These are phyloP conservation scores for Speoplatyrhinus poulsoni DNA, from an alignment of 2,113 vertebrate genomes.

Conservation along the genomic window DNA sequence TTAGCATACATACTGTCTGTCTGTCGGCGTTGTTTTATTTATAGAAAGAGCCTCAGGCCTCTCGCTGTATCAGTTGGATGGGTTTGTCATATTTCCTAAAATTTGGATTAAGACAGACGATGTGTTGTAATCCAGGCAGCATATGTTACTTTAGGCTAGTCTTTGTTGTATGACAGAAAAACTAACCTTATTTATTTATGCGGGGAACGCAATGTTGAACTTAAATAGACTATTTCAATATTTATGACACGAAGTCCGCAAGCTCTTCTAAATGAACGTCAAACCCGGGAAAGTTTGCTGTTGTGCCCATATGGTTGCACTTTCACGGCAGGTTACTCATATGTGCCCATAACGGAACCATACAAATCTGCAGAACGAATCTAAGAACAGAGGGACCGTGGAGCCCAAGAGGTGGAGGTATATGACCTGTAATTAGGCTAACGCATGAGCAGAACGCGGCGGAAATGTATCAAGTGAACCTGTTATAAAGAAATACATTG, in stretches of 20 bases:
- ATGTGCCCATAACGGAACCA: constrained; percentile 60
- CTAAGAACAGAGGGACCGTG: constrained; percentile 32
- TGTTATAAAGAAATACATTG: constrained; percentile 24
- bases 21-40: constrained; percentile 59
- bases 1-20: constrained; percentile 49
- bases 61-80: background rate
- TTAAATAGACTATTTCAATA: constrained; percentile 55
- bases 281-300: constrained; percentile 66
- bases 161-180: constrained; percentile 19
- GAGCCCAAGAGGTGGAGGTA: constrained; percentile 50
- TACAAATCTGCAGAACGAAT: constrained; percentile 70
- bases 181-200: constrained; percentile 48
- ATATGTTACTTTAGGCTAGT: background rate
- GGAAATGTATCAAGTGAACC: constrained; percentile 32
- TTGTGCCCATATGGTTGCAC: constrained; percentile 74
- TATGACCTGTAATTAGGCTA: constrained; percentile 70
- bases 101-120: constrained; percentile 11
- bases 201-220: constrained; percentile 58
- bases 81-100: constrained; percentile 4
- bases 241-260: constrained; percentile 63
- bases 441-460: constrained; percentile 58
- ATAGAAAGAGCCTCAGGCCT: constrained; percentile 55
- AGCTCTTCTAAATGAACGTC: constrained; percentile 55
- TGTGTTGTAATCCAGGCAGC: constrained; percentile 45
- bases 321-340: constrained; percentile 64